Evolutionary conservation across 2,888 invertebrate species (phyloP).

Genomic region (Drosophila leonis): DNA sequence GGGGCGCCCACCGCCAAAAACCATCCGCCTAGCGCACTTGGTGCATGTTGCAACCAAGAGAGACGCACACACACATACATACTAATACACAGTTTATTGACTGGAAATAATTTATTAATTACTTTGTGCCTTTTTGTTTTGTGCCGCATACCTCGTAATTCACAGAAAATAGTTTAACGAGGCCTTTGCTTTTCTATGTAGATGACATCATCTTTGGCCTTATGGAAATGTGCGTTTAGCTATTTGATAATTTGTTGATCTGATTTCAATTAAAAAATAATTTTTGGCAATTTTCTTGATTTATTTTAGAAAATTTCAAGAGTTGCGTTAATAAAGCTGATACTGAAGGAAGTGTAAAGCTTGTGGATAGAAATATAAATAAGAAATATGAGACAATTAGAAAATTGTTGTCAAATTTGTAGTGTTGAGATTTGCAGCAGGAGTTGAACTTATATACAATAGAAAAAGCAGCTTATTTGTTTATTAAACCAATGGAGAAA

Average conservation of each 20-base stretch:
- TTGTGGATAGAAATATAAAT: neutral
- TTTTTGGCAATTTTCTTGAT: neutral
- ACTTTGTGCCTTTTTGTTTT: conserved; percentile 54
- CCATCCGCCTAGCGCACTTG: conserved; percentile 22
- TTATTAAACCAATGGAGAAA: too few relatives aligned
- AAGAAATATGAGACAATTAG: too few relatives aligned
- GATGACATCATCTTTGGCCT: neutral
- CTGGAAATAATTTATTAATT: conserved; percentile 81
- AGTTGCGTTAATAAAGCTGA: neutral
- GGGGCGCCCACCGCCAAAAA: conserved; percentile 57
- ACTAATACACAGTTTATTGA: conserved; percentile 65
- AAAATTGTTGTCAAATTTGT: too few relatives aligned
- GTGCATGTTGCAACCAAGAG: conserved; percentile 63
- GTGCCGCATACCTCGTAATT: conserved; percentile 13
- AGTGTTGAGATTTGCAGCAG: too few relatives aligned
- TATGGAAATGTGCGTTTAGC: neutral
- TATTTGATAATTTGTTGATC: neutral
- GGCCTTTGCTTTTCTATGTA: neutral
- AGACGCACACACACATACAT: conserved; percentile 5
- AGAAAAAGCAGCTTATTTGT: too few relatives aligned
- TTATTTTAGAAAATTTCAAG: neutral
- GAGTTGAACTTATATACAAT: too few relatives aligned
- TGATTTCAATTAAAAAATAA: too few relatives aligned
- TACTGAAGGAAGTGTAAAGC: neutral
- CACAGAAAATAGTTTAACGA: neutral